Evolutionary conservation across 2,888 invertebrate genomes (phyloP).

Genomic region (Rhimphoctona megacephalus): DNA sequence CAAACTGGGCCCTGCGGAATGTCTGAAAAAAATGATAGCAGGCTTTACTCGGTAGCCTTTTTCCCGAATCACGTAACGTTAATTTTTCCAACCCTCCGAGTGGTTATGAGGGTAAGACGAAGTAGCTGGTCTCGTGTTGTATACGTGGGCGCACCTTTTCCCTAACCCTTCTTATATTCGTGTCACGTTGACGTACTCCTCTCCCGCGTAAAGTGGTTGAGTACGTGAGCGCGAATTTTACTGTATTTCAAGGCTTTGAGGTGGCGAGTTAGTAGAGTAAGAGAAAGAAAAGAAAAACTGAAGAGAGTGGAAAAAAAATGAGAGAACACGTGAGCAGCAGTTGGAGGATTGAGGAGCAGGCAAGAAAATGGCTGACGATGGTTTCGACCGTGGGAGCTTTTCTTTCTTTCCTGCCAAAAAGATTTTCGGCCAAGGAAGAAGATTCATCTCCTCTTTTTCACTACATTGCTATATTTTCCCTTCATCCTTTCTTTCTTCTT

Average conservation of each 20-base stretch:
- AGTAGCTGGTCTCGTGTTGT: conserved; percentile 25
- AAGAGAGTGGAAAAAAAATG: conserved; percentile 13
- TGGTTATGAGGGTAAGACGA: conserved; percentile 9
- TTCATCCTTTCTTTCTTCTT: conserved; percentile 46
- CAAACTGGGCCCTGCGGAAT: not conserved
- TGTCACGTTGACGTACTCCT: conserved; percentile 71
- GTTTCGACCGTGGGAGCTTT: conserved; percentile 44
- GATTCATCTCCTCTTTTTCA: conserved; percentile 48
- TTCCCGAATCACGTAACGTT: conserved; percentile 42
- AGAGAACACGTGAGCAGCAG: conserved; percentile 48
- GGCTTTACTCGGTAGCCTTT: conserved; percentile 18
- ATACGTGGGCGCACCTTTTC: conserved; percentile 30
- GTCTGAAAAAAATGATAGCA: not conserved
- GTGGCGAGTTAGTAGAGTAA: conserved; percentile 49
- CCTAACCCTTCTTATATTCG: conserved; percentile 65
- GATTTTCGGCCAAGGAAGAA: conserved; percentile 47
- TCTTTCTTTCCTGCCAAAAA: conserved; percentile 33
- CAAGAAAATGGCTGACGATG: conserved; percentile 63
- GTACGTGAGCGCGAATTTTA: conserved; percentile 72
- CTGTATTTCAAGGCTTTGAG: conserved; percentile 69
- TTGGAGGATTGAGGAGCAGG: conserved; percentile 35
- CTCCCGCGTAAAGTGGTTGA: conserved; percentile 70
- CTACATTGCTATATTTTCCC: conserved; percentile 36
- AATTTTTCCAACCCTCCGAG: conserved; percentile 39
- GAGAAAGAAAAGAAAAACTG: conserved; percentile 22